Base-by-base conservation (phyloP, 2,888 invertebrate genomes). In the Conchocele bisecta region DNA sequence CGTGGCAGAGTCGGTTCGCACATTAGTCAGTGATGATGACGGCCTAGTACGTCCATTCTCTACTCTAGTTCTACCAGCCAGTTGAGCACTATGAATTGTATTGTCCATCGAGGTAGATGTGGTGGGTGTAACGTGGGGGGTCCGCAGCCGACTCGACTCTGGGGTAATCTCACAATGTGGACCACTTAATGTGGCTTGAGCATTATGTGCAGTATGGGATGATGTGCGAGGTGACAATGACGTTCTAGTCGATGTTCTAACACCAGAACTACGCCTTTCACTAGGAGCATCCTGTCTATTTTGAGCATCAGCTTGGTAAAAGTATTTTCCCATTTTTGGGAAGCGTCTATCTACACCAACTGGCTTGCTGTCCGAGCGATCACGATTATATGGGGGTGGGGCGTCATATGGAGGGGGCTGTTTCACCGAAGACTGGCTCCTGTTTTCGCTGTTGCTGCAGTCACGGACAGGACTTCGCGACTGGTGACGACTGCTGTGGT, bases 291-390 rank as follows among this genome's bases (percentile, higher is more conserved):
- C 33, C 13, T 24, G 41, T 37, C 33, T 58, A 37, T 51, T 48
- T 46, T 66, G 66, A 70, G 75, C 56, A 61, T 57, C 56, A 53
- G 66, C 29, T 20, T 56, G 51, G 41, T 64, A 53, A 35, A 67
- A 58, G 22, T 35, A 42, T 50, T 78, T 67, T 9, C 48, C 71
- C 31, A 74, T 64, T 51, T 53, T 72, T 9, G 75, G 73, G 31
- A 82, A 82, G 31, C 80, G 82, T 65, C 82, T 76, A 28, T 64
- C 61, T 50, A 35, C 64, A 54, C 58, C 60, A 20, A 53, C 60
- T 11, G 83, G 83, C 77, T 81, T 83, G 37, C 77, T 63, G 28
- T 79, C 80, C 0, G 63, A 51, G 24, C 59, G 65, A 39, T 79
- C 79, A 24, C 57, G 59, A 24, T 58, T 60, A 44, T 79, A 76